These are phyloP conservation scores for Gortyna flavago DNA, from an alignment of 2,888 invertebrate species.

Conservation along the genomic window DNA sequence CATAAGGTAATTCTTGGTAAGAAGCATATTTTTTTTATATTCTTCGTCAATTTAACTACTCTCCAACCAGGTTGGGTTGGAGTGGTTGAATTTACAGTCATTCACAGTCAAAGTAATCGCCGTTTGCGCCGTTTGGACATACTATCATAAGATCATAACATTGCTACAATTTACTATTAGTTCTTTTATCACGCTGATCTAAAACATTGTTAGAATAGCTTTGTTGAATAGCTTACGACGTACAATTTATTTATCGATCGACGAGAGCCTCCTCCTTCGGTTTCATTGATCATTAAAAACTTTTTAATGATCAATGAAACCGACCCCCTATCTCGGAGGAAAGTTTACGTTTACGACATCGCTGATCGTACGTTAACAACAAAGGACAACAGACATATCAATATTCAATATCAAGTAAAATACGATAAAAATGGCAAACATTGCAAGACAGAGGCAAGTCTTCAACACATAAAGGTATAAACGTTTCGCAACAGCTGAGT, in stretches of 20 bases:
- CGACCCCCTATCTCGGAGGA: not conserved
- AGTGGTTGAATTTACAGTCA: too few relatives aligned
- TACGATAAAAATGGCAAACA: conserved; percentile 33
- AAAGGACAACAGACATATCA: not conserved
- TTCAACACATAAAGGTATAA: conserved; percentile 37
- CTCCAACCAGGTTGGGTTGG: not conserved
- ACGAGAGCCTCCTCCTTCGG: not conserved
- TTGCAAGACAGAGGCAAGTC: conserved; percentile 33
- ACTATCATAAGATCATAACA: not conserved
- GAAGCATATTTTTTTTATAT: too few relatives aligned
- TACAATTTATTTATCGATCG: not conserved
- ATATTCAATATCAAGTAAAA: not conserved
- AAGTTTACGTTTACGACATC: conserved; percentile 8
- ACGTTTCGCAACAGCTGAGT: conserved; percentile 56
- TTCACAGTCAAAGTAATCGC: not conserved
- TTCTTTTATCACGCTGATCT: not conserved
- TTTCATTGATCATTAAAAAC: too few relatives aligned
- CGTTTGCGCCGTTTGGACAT: too few relatives aligned
- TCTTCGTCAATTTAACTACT: not conserved
- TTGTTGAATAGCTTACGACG: not conserved
- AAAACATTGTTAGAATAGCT: not conserved
- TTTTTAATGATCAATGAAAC: conserved; percentile 23
- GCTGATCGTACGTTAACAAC: not conserved
- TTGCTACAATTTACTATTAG: not conserved
- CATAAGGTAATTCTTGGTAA: too few relatives aligned